Conservation (phyloP, 2,113 vertebrate genomes). For the Sus scrofa region DNA sequence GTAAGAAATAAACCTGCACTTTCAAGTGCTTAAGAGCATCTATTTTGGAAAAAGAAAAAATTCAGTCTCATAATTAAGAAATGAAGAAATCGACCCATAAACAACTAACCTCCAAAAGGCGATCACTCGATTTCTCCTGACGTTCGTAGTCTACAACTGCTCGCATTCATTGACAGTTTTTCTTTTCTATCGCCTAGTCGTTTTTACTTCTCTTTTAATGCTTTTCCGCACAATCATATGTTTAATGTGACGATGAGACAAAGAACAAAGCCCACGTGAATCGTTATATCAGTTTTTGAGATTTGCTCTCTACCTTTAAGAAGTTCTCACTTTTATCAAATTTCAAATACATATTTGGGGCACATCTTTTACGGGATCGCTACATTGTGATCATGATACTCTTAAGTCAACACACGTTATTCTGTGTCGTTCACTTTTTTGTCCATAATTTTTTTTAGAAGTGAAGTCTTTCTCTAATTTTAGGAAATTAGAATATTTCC, state of each 20-base stretch:
- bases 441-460: conserved; percentile 13
- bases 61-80: background rate
- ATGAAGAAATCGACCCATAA: background rate
- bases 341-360: background rate
- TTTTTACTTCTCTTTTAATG: background rate
- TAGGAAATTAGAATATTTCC: conserved; percentile 43
- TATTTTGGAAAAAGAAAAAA: background rate
- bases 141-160: background rate
- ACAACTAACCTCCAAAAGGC: background rate
- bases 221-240: background rate
- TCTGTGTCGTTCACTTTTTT: background rate
- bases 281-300: background rate
- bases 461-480: background rate
- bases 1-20: background rate
- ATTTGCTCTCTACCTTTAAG: background rate
- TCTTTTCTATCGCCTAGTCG: background rate
- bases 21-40: background rate
- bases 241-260: conserved; percentile 32
- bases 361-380: background rate
- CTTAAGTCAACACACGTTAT: background rate
- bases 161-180: background rate
- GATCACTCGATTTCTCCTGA: background rate
- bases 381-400: background rate
- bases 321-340: background rate
- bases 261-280: background rate